Evolutionary conservation across 2,797 vertebrate species (phyloP), one percentile per base, ranked within the genome.

Genomic region (Erpetoichthys calabaricus): DNA sequence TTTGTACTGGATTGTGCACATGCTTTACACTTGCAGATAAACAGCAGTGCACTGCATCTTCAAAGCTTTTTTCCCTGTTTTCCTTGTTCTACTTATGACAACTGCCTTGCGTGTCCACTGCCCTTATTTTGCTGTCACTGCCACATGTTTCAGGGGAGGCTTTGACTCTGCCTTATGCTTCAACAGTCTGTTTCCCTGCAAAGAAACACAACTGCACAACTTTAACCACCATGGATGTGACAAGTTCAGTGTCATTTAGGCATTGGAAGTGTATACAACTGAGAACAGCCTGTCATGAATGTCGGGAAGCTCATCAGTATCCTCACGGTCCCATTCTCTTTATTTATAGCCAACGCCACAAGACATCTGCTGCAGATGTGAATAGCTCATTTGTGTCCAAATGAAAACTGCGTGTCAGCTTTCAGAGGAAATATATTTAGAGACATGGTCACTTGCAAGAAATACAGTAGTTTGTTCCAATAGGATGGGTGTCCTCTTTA

Each of bases 341-440:
- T 81, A 83, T 84, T 83, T 84, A 83, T 77, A 74, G 79, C 74
- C 66, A 63, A 61, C 70, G 77, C 78, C 80, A 84, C 64, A 45
- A 81, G 81, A 84, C 82, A 85, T 85, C 82, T 85, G 82, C 82
- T 83, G 75, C 69, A 73, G 78, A 73, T 67, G 59, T 67, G 72
- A 55, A 70, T 76, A 64, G 63, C 75, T 81, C 78, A 74, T 70
- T 67, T 68, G 71, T 65, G 71, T 76, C 71, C 72, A 51, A 73
- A 75, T 75, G 77, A 75, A 82, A 77, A 75, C 75, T 79, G 71
- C 72, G 66, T 70, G 77, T 83, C 80, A 83, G 69, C 53, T 61
- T 65, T 66, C 64, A 51, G 54, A 63, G 67, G 67, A 64, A 60
- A 67, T 73, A 72, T 65, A 67, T 79, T 73, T 66, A 59, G 45